Percentiles rank a stretch among this genome's conserved stretches.
Conservation (phyloP, 2,797 vertebrate species). For the Enteromius mattozi region DNA sequence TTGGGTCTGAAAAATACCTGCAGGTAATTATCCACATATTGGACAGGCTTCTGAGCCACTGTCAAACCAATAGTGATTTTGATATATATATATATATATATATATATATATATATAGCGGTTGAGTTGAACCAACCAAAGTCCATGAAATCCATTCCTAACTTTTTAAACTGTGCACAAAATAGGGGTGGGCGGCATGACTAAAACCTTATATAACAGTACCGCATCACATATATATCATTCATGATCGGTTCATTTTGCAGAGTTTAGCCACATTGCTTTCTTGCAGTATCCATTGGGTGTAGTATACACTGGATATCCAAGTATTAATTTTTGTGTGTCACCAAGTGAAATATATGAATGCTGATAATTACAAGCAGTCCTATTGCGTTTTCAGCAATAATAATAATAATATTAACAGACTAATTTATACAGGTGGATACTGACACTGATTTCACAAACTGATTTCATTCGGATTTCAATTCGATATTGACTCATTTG, state of each 20-base stretch:
- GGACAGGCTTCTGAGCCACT: background rate
- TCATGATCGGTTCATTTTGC: conserved; percentile 17
- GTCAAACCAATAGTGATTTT: conserved; percentile 18
- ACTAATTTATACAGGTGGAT: background rate
- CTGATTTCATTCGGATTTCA: background rate
- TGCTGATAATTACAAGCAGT: background rate
- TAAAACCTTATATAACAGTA: conserved; percentile 26
- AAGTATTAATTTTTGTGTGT: background rate
- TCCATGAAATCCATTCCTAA: background rate
- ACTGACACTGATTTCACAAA: background rate
- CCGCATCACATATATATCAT: conserved; percentile 13
- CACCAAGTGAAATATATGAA: background rate
- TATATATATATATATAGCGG: background rate
- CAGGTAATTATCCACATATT: conserved; percentile 13
- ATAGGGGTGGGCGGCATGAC: conserved; percentile 17
- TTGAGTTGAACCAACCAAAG: conserved; percentile 11
- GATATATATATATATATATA: background rate
- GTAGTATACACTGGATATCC: background rate
- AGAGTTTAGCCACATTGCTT: background rate
- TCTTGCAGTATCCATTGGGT: background rate
- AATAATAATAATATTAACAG: background rate
- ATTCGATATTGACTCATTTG: background rate
- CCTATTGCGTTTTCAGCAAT: background rate
- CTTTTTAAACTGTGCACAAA: conserved; percentile 1
- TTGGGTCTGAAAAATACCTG: conserved; percentile 4